These are phyloP conservation scores for Chamaetylas fuelleborni DNA, from an alignment of 2,113 vertebrate genomes.

Conservation along the genomic window DNA sequence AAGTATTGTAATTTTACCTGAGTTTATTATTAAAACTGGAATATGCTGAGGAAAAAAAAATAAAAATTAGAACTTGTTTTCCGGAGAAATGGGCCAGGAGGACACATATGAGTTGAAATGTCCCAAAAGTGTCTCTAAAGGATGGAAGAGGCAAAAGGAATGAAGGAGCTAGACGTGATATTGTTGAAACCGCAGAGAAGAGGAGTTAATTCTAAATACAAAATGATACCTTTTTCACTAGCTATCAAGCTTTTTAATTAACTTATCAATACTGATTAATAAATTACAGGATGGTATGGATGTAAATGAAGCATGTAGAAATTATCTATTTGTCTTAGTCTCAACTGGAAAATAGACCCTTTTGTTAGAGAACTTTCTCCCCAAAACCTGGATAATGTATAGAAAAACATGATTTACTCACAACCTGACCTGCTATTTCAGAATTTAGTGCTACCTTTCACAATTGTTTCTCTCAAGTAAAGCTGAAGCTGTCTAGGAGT, in stretches of 20 bases:
- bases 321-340: not conserved
- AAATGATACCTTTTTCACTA: not conserved
- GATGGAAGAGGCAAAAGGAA: not conserved
- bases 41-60: not conserved
- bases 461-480: not conserved
- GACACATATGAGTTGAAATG: fast-evolving
- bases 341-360: not conserved
- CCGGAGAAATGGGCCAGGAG: not conserved
- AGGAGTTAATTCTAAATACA: not conserved
- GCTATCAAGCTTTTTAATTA: not conserved
- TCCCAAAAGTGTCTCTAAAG: not conserved
- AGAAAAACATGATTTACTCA: not conserved
- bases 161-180: not conserved
- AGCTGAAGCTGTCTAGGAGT: not conserved
- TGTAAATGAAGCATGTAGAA: not conserved
- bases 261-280: not conserved
- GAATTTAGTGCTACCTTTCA: not conserved
- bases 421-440: not conserved
- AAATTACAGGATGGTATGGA: not conserved
- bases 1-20: not conserved
- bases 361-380: not conserved
- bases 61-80: not conserved
- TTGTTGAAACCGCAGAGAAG: not conserved
- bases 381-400: fast-evolving
- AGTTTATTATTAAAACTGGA: not conserved